Percentiles rank a stretch among this genome's conserved stretches.
Conservation (phyloP, 2,888 invertebrate genomes). For the Halictus quadricinctus region DNA sequence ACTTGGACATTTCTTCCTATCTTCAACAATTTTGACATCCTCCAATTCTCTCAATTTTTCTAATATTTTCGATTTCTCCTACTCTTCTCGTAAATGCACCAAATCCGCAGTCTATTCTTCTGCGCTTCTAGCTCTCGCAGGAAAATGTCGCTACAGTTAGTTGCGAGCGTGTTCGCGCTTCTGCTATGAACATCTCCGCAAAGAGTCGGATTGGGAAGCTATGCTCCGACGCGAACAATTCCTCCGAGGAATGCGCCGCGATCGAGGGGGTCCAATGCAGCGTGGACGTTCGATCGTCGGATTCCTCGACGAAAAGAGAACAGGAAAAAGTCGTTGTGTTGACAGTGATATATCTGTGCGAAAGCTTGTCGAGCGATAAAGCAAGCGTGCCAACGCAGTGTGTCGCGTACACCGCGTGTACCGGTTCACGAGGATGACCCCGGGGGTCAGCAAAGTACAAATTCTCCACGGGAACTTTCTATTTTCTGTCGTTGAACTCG, state of each 20-base stretch:
- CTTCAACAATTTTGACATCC: too few relatives aligned
- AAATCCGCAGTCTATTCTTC: too few relatives aligned
- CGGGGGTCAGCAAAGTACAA: not conserved
- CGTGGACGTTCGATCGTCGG: not conserved
- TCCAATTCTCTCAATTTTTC: too few relatives aligned
- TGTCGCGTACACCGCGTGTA: conserved; percentile 1
- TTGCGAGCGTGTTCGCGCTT: not conserved
- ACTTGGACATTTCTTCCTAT: too few relatives aligned
- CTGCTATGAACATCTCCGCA: not conserved
- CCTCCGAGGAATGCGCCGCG: not conserved
- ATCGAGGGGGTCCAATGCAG: not conserved
- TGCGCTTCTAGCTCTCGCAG: too few relatives aligned
- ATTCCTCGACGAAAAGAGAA: not conserved
- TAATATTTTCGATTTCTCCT: too few relatives aligned
- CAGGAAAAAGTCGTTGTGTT: not conserved
- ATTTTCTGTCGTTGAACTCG: conserved; percentile 1
- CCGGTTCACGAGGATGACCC: conserved; percentile 3
- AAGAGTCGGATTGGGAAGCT: not conserved
- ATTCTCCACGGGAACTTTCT: not conserved
- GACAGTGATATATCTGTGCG: conserved; percentile 10
- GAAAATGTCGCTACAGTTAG: not conserved
- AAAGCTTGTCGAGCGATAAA: conserved; percentile 36
- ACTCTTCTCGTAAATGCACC: too few relatives aligned
- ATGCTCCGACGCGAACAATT: not conserved
- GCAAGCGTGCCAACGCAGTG: conserved; percentile 39